Conservation (phyloP, 2,888 invertebrate species). For the Trissonchulus sp. region DNA sequence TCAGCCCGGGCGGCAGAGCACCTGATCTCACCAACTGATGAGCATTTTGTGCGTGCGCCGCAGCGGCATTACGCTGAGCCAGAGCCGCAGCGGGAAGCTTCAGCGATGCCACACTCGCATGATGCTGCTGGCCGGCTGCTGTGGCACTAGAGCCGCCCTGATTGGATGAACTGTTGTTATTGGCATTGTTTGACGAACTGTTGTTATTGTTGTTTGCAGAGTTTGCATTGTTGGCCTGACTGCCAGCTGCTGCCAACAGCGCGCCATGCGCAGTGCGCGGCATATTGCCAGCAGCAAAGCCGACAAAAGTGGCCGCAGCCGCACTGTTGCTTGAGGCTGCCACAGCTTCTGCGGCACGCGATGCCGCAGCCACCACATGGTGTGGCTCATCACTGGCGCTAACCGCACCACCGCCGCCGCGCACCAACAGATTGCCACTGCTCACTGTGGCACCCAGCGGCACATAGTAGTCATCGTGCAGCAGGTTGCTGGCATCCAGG, state of each 20-base stretch:
- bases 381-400: background rate
- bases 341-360: background rate
- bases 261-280: too few relatives aligned
- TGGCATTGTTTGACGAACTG: background rate
- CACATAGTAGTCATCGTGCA: background rate
- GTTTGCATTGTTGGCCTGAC: background rate
- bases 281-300: background rate
- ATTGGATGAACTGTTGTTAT: background rate
- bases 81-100: background rate
- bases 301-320: background rate
- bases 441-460: background rate
- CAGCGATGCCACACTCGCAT: background rate
- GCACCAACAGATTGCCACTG: background rate
- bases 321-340: background rate
- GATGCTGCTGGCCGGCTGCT: background rate
- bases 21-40: too few relatives aligned
- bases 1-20: background rate
- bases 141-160: background rate
- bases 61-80: background rate
- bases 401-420: too few relatives aligned
- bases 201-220: background rate
- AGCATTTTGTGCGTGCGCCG: too few relatives aligned
- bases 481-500: background rate
- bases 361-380: background rate
- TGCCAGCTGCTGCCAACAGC: background rate